Evolutionary conservation across 2,888 invertebrate species (phyloP), one percentile per base, ranked within the genome.

Genomic region (Nasonovia ribisnigri): DNA sequence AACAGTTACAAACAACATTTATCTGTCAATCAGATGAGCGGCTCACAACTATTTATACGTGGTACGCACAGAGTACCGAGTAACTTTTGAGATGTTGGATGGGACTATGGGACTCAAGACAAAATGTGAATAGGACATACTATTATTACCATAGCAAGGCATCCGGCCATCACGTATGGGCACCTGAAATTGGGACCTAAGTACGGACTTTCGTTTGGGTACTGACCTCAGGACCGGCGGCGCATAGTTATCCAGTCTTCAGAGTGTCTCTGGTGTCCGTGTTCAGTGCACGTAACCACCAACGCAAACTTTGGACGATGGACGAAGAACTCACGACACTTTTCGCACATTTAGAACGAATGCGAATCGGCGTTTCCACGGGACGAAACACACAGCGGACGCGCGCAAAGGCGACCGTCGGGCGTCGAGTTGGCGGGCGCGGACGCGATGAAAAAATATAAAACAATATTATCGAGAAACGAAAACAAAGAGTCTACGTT

Each of bases 401-500:
- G 57, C 36, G 42, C 57, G 36, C 48, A 88, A 90, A 29, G 67
- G 90, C 77, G 42, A 48, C 43, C 77, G 84, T 43, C 43, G 54
- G 36, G 26, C 87, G 57, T 57, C 13, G 84, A 54, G 42, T 43
- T 84, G 42, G 54, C 36, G 46, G 43, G 67, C 67, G n/a, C 67
- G 67, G n/a, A 20, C n/a, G 8, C 60, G 46, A 13, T 13, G 48
- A 84, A 84, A n/a, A 42, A 91, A 77, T 29, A 88, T 67, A 87
- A 84, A 87, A 92, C 20, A 92, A 36, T 77, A 54, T 51, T 84
- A 48, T 67, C 67, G 77, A 90, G 93, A 87, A 93, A 93, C 86
- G 93, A 93, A 93, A 93, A 93, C 93, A 93, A 93, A 93, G 93
- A 93, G 93, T 87, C 90, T 90, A 93, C 93, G 93, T 93, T 93